Conservation (phyloP, 2,113 vertebrate species). For the Pachyramphus minor region DNA sequence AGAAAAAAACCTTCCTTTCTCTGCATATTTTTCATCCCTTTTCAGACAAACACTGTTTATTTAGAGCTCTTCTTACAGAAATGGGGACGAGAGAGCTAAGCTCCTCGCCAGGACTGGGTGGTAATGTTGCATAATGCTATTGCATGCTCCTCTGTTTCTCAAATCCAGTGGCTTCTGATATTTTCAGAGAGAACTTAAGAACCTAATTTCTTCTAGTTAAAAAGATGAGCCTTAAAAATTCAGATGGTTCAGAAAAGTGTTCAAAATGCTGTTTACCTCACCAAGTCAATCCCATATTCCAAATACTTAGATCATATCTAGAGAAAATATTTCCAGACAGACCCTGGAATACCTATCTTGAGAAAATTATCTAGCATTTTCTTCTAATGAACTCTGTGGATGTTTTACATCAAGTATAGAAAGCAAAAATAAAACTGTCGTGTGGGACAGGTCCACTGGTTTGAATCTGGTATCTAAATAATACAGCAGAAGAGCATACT, state of each 20-base stretch:
- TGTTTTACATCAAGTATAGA: neutral
- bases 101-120: neutral
- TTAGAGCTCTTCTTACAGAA: neutral
- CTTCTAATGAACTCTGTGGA: neutral
- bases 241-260: neutral
- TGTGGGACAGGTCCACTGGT: neutral
- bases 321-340: neutral
- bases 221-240: neutral
- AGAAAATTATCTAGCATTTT: neutral
- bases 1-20: neutral
- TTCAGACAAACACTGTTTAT: neutral
- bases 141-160: neutral
- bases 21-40: neutral
- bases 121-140: accelerated
- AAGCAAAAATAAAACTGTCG: neutral
- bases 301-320: neutral
- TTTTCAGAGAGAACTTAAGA: neutral
- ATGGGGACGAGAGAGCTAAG: neutral
- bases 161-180: neutral
- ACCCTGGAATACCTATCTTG: neutral
- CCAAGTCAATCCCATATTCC: neutral
- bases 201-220: neutral
- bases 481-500: neutral
- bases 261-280: neutral
- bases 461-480: neutral